Percentiles rank a stretch among this genome's conserved stretches.
These are phyloP conservation scores for Rallus limicola DNA, from an alignment of 2,113 vertebrate species.

Conservation along the genomic window DNA sequence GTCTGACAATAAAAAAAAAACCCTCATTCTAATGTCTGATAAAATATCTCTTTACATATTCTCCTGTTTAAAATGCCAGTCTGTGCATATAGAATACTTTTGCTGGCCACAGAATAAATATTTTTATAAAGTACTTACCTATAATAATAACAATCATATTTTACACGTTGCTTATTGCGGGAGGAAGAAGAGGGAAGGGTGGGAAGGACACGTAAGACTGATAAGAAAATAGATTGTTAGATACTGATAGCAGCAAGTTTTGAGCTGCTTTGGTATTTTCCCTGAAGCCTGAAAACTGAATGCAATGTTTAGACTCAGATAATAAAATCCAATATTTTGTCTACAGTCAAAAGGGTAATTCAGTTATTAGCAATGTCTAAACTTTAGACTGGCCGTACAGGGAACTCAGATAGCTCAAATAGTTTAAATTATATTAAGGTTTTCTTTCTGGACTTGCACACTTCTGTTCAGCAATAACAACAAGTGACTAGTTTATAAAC, in stretches of 20 bases:
- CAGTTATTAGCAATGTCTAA: neutral
- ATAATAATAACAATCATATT: neutral
- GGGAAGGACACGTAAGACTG: neutral
- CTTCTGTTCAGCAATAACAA: neutral
- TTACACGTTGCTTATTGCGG: neutral
- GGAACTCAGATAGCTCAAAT: neutral
- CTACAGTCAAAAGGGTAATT: slow-evolving; percentile 1
- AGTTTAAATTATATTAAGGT: neutral
- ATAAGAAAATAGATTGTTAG: neutral
- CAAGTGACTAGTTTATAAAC: neutral
- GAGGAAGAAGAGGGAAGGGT: neutral
- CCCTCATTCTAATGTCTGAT: slow-evolving; percentile 31
- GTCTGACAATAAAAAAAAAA: slow-evolving; percentile 41
- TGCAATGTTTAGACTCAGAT: neutral
- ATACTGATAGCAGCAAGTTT: neutral
- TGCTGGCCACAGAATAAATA: neutral
- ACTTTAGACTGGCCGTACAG: neutral
- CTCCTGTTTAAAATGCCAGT: neutral
- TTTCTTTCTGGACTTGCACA: neutral
- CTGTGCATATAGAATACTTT: neutral
- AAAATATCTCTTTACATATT: slow-evolving; percentile 15
- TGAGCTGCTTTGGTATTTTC: neutral
- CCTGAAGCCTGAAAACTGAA: neutral
- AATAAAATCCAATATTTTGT: slow-evolving; percentile 9
- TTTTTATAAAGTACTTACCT: neutral